Evolutionary conservation across 2,113 vertebrate genomes (phyloP).

Genomic region (Gallinago media): DNA sequence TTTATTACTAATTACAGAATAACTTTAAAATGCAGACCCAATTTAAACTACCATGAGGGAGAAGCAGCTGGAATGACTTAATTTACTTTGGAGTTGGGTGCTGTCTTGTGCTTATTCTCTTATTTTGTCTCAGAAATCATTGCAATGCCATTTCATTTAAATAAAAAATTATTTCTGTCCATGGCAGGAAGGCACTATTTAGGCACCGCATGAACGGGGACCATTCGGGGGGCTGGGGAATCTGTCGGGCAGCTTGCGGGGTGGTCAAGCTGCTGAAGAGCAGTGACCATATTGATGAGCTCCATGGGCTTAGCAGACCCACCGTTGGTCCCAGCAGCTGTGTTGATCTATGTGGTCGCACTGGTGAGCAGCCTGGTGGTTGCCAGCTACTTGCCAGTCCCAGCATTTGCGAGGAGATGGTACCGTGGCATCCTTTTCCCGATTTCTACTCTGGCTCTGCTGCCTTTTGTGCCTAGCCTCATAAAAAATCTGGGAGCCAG

Average conservation of each 20-base stretch:
- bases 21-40: slow-evolving; percentile 19
- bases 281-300: rapidly evolving
- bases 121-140: neutral
- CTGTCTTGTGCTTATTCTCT: neutral
- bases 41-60: neutral
- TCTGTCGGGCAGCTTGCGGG: neutral
- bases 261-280: neutral
- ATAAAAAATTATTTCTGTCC: neutral
- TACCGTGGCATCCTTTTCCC: neutral
- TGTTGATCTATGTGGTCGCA: rapidly evolving
- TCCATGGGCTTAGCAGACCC: neutral
- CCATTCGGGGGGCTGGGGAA: rapidly evolving
- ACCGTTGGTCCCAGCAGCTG: neutral
- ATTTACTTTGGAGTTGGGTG: neutral
- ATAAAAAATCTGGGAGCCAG: neutral
- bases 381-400: neutral
- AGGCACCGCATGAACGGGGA: rapidly evolving
- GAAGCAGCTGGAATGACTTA: slow-evolving; percentile 38
- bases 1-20: slow-evolving; percentile 46
- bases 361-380: neutral
- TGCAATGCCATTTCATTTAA: neutral
- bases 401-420: rapidly evolving
- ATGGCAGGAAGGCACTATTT: neutral
- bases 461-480: neutral
- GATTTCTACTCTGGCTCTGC: neutral